Percentiles rank a stretch among this genome's conserved stretches.
Conservation (phyloP, 2,113 vertebrate species). For the Pterophyllum scalare region DNA sequence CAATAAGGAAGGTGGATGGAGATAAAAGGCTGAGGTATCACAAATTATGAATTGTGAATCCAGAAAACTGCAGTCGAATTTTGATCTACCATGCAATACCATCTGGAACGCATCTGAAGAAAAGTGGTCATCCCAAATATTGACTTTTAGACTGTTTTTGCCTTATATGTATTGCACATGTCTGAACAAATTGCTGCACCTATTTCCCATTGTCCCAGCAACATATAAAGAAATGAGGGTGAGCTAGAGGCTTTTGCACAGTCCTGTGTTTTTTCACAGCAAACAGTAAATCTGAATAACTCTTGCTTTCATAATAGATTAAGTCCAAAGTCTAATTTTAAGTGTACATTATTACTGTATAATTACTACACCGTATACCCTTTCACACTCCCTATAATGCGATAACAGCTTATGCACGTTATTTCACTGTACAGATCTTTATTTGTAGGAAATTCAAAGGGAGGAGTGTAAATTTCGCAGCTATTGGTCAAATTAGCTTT, state of each 20-base stretch:
- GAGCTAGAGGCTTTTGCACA: too few species aligned
- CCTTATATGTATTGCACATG: not conserved
- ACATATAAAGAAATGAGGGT: not conserved
- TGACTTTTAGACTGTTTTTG: not conserved
- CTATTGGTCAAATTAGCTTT: conserved; percentile 9
- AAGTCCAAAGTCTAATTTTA: not conserved
- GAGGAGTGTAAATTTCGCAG: not conserved
- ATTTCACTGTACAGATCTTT: not conserved
- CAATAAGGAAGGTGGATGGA: too few species aligned
- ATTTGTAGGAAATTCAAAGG: not conserved
- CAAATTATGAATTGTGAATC: not conserved
- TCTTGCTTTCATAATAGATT: not conserved
- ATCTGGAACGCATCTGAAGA: not conserved
- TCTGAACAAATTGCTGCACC: not conserved
- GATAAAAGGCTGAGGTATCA: too few species aligned
- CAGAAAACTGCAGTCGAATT: not conserved
- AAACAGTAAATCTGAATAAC: not conserved
- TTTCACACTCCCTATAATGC: not conserved
- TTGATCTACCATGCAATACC: not conserved
- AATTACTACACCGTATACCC: not conserved
- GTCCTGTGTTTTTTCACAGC: too few species aligned
- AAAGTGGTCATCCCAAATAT: too few species aligned
- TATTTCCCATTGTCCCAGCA: too few species aligned
- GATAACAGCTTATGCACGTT: not conserved
- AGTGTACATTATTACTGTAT: not conserved